Evolutionary conservation across 2,797 vertebrate genomes (phyloP).

Genomic region (Aldrovandia affinis): DNA sequence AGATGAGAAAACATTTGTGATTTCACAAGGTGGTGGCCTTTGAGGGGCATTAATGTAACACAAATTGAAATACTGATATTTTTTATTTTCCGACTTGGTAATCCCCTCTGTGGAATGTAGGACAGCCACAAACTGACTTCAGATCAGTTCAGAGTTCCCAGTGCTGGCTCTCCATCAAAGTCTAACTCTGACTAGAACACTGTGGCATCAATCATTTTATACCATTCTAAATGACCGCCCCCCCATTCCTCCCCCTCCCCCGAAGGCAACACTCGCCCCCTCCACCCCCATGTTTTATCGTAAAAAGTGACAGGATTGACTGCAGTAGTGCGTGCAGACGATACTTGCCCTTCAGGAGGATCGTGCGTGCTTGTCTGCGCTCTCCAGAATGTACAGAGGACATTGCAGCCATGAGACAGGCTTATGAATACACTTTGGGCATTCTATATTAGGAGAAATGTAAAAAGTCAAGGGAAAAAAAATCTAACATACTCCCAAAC

Average conservation of each 20-base stretch:
- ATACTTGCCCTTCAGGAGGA: not conserved
- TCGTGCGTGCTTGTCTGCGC: not conserved
- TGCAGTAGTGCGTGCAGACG: not conserved
- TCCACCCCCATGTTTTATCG: not conserved
- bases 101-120: not conserved
- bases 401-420: not conserved
- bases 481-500: too few species aligned
- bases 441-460: not conserved
- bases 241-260: not conserved
- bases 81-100: not conserved
- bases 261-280: not conserved
- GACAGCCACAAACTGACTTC: not conserved
- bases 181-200: not conserved
- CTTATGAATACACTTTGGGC: not conserved
- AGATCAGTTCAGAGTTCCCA: not conserved
- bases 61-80: not conserved
- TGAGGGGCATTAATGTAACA: not conserved
- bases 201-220: not conserved
- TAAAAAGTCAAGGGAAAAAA: not conserved
- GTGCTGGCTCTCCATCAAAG: not conserved
- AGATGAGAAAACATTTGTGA: slow-evolving; percentile 41
- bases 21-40: slow-evolving; percentile 27
- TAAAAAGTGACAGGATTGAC: not conserved
- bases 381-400: not conserved
- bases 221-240: not conserved